phyloP scores from a whole-genome alignment of 1,140 invertebrate genomes.

The Scaptomyza hsui region DNA sequence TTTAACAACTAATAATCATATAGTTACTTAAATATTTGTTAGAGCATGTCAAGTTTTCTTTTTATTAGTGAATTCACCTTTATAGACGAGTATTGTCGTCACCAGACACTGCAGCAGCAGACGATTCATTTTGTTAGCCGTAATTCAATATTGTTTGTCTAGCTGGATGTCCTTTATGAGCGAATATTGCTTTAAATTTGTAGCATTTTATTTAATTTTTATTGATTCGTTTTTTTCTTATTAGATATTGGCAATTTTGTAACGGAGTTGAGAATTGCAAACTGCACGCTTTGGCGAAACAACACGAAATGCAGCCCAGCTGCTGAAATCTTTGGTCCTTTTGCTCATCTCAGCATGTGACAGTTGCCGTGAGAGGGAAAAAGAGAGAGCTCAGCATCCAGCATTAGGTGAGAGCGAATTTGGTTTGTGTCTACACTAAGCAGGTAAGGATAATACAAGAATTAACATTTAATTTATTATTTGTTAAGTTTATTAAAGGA shows the following conservation, averaged over 20 bases:
- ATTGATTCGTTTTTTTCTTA: conserved; percentile 19
- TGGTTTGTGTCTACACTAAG: not conserved
- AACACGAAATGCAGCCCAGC: conserved; percentile 75
- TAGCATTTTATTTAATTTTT: conserved; percentile 45
- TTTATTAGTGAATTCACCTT: conserved; percentile 48
- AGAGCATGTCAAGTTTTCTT: no score
- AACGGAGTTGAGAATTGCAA: conserved; percentile 22
- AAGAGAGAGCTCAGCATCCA: conserved; percentile 41
- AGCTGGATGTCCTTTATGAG: conserved; percentile 8
- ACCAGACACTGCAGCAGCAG: conserved; percentile 72
- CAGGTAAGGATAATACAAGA: not conserved
- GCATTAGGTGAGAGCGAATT: conserved; percentile 2
- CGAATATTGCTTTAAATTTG: conserved; percentile 12
- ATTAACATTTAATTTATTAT: no score
- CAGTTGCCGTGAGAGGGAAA: conserved; percentile 42
- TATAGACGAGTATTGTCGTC: conserved; percentile 71
- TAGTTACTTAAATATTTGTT: no score
- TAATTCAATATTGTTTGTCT: conserved; percentile 12
- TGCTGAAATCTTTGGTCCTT: conserved; percentile 49
- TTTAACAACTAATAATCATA: not conserved
- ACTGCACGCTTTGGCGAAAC: conserved; percentile 70
- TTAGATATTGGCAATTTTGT: conserved; percentile 11
- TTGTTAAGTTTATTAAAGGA: no score
- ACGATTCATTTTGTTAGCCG: conserved; percentile 64
- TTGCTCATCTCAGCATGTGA: conserved; percentile 38